Conservation (phyloP, 92 coral and sea anemone genomes). For the Parazoanthus atlanticus region DNA sequence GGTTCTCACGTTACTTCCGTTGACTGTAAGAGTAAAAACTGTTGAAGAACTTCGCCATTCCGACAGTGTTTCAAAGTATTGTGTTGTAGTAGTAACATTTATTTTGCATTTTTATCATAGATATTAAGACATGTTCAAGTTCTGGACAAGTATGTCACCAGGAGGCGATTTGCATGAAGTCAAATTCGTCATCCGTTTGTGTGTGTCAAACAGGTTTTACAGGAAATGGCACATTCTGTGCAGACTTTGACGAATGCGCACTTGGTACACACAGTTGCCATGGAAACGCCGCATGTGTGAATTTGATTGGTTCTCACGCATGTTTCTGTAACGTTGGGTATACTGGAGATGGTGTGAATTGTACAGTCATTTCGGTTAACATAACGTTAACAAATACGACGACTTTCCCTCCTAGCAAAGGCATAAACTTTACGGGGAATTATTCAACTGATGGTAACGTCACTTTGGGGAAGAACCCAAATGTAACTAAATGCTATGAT, state of each 20-base stretch:
- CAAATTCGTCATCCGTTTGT: background rate
- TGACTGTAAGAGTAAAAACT: no score
- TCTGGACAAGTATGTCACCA: slow-evolving; percentile 18
- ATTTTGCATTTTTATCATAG: background rate
- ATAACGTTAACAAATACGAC: slow-evolving; percentile 1
- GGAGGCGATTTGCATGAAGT: slow-evolving; percentile 16
- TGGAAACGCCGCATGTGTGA: slow-evolving; percentile 16
- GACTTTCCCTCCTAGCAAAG: background rate
- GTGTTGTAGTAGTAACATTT: no score
- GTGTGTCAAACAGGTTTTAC: slow-evolving; percentile 25
- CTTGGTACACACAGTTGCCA: slow-evolving; percentile 7
- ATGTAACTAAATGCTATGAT: background rate
- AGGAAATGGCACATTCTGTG: slow-evolving; percentile 37
- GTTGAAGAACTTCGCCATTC: no score
- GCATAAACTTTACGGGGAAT: background rate
- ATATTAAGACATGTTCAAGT: background rate
- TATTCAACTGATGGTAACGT: background rate
- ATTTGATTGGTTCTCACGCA: background rate
- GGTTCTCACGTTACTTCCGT: no score
- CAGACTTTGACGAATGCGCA: slow-evolving; percentile 8
- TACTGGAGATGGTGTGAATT: slow-evolving; percentile 11
- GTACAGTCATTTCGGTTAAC: slow-evolving; percentile 2
- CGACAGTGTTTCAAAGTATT: no score
- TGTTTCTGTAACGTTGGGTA: slow-evolving; percentile 9
- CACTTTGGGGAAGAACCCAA: background rate